phyloP scores from a whole-genome alignment of 2,888 invertebrate species.

The Empis stercorea region DNA sequence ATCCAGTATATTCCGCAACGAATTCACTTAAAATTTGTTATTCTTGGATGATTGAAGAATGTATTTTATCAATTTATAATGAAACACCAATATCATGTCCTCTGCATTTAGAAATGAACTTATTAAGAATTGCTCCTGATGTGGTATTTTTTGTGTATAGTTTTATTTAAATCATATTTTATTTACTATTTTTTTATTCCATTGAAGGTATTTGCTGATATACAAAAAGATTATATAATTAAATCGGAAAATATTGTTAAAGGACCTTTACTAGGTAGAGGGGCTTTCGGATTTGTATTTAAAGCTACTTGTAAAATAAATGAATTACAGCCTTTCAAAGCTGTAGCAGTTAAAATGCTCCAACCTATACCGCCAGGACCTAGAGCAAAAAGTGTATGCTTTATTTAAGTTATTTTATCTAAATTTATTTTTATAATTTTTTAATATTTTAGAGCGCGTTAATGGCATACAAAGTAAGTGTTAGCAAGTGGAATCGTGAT shows the following conservation, averaged over 20 bases:
- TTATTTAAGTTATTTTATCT: background rate
- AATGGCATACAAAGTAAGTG: conserved; percentile 46
- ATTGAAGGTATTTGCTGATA: conserved; percentile 66
- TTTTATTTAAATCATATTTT: background rate
- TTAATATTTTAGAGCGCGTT: conserved; percentile 27
- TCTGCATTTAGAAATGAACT: conserved; percentile 58
- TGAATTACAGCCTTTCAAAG: conserved; percentile 42
- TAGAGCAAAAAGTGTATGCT: conserved; percentile 30
- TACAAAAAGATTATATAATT: conserved; percentile 69
- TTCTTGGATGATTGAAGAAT: conserved; percentile 91
- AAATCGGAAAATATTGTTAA: conserved; percentile 69
- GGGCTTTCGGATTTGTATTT: conserved; percentile 96
- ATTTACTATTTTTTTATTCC: background rate
- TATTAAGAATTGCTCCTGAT: conserved; percentile 83
- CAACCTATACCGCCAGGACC: conserved; percentile 80
- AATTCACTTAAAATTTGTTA: conserved; percentile 39
- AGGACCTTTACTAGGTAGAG: conserved; percentile 73
- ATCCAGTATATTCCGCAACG: conserved; percentile 39
- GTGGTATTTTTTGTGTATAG: conserved; percentile 43
- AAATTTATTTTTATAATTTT: conserved; percentile 2
- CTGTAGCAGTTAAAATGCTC: conserved; percentile 89
- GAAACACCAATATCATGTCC: conserved; percentile 61
- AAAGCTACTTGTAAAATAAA: conserved; percentile 57
- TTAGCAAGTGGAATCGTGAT: conserved; percentile 87
- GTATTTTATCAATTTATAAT: conserved; percentile 77